Evolutionary conservation across 2,113 vertebrate species (phyloP).

Genomic region (Cyprinodon brontotheroides): DNA sequence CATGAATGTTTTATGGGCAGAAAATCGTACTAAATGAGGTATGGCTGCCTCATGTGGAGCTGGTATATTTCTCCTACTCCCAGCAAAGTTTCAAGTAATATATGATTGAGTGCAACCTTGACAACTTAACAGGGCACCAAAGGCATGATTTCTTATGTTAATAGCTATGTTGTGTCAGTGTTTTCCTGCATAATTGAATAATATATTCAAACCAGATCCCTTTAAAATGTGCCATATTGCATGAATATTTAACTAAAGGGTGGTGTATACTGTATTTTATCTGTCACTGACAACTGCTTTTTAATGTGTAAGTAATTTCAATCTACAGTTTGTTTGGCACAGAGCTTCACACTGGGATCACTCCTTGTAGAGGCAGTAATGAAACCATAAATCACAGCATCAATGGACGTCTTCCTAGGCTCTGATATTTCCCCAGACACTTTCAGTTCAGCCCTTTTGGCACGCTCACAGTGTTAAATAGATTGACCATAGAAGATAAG

Average conservation of each 20-base stretch:
- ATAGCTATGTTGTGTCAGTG: conserved; percentile 6
- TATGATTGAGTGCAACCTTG: conserved; percentile 30
- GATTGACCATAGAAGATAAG: conserved; percentile 71
- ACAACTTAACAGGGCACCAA: conserved; percentile 12
- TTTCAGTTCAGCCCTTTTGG: conserved; percentile 54
- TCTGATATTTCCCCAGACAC: conserved; percentile 72
- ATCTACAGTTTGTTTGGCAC: conserved; percentile 42
- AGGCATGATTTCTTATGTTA: conserved; percentile 17
- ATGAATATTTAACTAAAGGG: conserved; percentile 12
- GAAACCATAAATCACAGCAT: conserved; percentile 76
- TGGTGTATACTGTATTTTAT: conserved; percentile 10
- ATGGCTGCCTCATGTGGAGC: conserved; percentile 27
- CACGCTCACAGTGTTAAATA: conserved; percentile 67
- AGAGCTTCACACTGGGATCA: conserved; percentile 53
- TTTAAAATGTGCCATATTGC: conserved; percentile 1
- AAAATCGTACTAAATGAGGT: conserved; percentile 57
- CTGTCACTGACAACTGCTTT: conserved; percentile 39
- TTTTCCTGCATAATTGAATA: conserved; percentile 15
- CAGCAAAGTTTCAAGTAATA: conserved; percentile 14
- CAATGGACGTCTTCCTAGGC: conserved; percentile 67
- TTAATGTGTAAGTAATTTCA: conserved; percentile 41
- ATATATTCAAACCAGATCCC: conserved; percentile 15
- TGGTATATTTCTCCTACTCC: conserved; percentile 26
- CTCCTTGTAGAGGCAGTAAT: conserved; percentile 55
- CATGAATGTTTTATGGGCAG: conserved; percentile 68